Conservation (phyloP, 2,797 vertebrate species). For the Urocyon cinereoargenteus region DNA sequence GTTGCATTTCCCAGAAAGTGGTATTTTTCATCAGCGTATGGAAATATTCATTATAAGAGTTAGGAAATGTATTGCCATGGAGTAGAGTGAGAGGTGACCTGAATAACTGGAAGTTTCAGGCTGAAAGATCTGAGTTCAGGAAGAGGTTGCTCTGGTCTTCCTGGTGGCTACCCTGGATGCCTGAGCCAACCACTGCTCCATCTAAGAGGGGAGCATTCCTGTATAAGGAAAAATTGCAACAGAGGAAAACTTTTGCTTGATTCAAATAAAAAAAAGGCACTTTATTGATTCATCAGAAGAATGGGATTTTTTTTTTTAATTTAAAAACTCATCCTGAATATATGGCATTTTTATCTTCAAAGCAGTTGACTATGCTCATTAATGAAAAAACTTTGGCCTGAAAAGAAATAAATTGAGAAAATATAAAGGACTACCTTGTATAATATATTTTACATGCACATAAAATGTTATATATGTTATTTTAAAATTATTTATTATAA, state of each 20-base stretch:
- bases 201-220: neutral
- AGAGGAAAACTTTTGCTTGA: neutral
- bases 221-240: neutral
- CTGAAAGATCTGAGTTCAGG: neutral
- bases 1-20: constrained; percentile 62
- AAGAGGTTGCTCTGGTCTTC: accelerated
- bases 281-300: neutral
- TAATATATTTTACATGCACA: neutral
- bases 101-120: neutral
- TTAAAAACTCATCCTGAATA: neutral
- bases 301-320: neutral
- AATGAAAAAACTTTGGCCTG: neutral
- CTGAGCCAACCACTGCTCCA: neutral
- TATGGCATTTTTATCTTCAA: neutral
- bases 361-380: neutral
- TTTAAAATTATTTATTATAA: neutral
- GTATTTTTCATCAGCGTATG: constrained; percentile 30
- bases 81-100: neutral
- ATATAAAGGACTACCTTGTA: neutral
- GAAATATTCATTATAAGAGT: constrained; percentile 50
- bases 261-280: neutral
- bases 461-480: neutral
- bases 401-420: neutral
- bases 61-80: neutral
- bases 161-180: neutral